phyloP scores from a whole-genome alignment of 2,797 vertebrate genomes.

The Melanotaenia maccullochi region DNA sequence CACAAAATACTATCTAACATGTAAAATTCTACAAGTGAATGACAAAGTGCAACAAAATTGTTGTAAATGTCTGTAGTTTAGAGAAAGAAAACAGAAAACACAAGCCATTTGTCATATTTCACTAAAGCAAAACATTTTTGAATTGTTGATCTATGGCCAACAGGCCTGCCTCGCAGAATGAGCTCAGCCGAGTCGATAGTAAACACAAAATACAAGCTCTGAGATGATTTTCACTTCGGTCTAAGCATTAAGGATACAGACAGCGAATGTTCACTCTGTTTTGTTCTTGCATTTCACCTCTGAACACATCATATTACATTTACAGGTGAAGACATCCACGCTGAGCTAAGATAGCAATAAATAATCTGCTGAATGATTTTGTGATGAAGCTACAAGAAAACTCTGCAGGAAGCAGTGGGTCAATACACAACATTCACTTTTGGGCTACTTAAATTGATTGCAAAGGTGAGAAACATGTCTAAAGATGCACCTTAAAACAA shows the following conservation, averaged over 20 bases:
- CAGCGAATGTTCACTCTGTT: not conserved
- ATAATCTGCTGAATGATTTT: not conserved
- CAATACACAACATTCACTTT: slow-evolving; percentile 3
- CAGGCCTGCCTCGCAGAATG: slow-evolving; percentile 22
- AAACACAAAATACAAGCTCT: slow-evolving; percentile 35
- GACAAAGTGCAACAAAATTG: slow-evolving; percentile 53
- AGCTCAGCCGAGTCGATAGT: slow-evolving; percentile 16
- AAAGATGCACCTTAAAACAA: slow-evolving; percentile 4
- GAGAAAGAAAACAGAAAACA: slow-evolving; percentile 62
- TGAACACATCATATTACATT: not conserved
- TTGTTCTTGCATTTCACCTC: slow-evolving; percentile 10
- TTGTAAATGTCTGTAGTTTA: slow-evolving; percentile 56
- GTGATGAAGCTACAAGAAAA: slow-evolving; percentile 10
- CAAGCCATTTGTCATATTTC: slow-evolving; percentile 50
- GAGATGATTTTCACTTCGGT: slow-evolving; percentile 15
- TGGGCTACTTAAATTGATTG: slow-evolving; percentile 17
- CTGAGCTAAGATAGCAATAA: not conserved
- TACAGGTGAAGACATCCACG: slow-evolving; percentile 26
- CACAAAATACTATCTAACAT: slow-evolving; percentile 22
- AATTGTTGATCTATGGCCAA: slow-evolving; percentile 9
- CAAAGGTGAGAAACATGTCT: slow-evolving; percentile 11
- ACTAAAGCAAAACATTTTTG: slow-evolving; percentile 43
- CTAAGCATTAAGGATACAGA: slow-evolving; percentile 7
- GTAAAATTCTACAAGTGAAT: slow-evolving; percentile 60
- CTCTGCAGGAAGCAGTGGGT: slow-evolving; percentile 11